Conservation (phyloP, 2,888 invertebrate species). For the Rotaria sp. region DNA sequence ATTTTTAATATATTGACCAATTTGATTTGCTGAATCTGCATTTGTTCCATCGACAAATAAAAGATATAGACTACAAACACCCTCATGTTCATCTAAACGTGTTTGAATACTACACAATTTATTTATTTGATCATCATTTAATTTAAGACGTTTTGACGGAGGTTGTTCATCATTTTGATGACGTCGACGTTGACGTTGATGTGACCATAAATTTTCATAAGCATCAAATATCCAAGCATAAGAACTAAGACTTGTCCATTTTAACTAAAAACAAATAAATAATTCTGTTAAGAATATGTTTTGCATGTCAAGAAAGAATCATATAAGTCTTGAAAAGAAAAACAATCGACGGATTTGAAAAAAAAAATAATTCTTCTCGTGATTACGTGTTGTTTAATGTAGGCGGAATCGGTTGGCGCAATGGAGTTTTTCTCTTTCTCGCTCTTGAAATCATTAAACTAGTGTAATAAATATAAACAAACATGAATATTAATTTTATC, state of each 20-base stretch:
- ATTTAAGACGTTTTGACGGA: not conserved
- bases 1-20: conserved; percentile 22
- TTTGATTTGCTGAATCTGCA: conserved; percentile 1
- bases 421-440: not conserved
- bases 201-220: conserved; percentile 8
- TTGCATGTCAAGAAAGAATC: too few species aligned
- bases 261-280: not conserved
- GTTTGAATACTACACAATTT: not conserved
- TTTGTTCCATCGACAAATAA: conserved; percentile 21
- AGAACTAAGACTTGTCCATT: not conserved
- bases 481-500: too few species aligned
- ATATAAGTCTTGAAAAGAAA: too few species aligned
- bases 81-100: conserved; percentile 4
- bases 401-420: too few species aligned
- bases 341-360: not conserved
- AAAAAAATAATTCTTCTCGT: not conserved
- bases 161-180: not conserved
- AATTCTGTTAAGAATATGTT: too few species aligned
- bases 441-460: not conserved
- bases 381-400: not conserved
- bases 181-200: conserved; percentile 19
- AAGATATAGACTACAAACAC: not conserved
- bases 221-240: conserved; percentile 28
- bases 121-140: not conserved
- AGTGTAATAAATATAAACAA: not conserved